Percentiles rank a stretch among this genome's conserved stretches.
These are phyloP conservation scores for Bactericera cockerelli DNA, from an alignment of 1,140 invertebrate species.

Conservation along the genomic window DNA sequence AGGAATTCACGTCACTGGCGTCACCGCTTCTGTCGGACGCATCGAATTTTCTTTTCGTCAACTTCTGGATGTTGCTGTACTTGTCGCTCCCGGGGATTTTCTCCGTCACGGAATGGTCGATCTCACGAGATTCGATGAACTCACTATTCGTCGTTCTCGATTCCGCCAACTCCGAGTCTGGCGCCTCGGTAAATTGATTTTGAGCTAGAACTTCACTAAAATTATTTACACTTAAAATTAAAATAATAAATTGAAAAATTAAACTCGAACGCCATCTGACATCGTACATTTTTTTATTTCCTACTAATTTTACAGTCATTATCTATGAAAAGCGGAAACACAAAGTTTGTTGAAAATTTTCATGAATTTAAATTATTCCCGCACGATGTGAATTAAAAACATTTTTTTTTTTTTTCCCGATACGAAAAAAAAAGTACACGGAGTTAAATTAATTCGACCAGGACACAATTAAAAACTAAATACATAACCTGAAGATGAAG, in stretches of 20 bases:
- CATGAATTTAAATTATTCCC: too few species aligned
- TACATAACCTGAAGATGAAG: neutral
- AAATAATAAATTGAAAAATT: neutral
- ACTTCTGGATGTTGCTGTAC: slow-evolving; percentile 4
- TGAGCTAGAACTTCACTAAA: neutral
- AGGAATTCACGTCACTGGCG: neutral
- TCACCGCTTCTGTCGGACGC: neutral
- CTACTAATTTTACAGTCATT: neutral
- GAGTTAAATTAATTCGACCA: too few species aligned
- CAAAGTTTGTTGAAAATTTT: neutral
- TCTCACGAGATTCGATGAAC: neutral
- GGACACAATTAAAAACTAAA: neutral
- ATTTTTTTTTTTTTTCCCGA: too few species aligned
- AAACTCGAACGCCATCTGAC: neutral
- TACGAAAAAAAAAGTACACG: too few species aligned
- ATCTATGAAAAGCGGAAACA: neutral
- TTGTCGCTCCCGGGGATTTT: neutral
- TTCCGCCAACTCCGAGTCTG: neutral
- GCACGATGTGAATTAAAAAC: too few species aligned
- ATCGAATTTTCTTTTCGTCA: slow-evolving; percentile 1
- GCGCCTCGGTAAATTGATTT: neutral
- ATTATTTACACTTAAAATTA: slow-evolving; percentile 9
- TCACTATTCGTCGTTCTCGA: neutral
- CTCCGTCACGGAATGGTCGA: neutral
- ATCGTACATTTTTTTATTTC: neutral